Conservation (phyloP, 2,888 invertebrate species). For the Limnephilus marmoratus region DNA sequence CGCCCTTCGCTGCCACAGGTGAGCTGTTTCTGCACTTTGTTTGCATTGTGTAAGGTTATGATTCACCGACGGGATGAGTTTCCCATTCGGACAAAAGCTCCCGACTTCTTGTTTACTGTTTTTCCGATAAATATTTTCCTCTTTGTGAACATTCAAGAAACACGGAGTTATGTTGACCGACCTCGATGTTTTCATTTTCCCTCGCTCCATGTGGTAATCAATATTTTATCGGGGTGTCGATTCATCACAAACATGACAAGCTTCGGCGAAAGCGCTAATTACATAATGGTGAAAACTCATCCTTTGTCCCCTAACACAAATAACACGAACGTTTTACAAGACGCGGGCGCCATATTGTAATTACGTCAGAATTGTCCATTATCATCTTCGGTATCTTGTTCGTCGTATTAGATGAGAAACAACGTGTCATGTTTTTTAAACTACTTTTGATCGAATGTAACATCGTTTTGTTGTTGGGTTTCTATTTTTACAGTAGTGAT, state of each 20-base stretch:
- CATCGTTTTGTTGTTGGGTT: conserved; percentile 33
- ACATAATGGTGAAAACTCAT: conserved; percentile 41
- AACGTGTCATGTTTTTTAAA: conserved; percentile 59
- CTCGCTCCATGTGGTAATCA: too few relatives aligned
- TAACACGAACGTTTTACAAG: conserved; percentile 68
- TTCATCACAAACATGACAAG: not conserved
- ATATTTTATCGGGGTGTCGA: not conserved
- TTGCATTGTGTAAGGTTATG: conserved; percentile 37
- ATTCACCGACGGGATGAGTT: not conserved
- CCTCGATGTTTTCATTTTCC: conserved; percentile 56
- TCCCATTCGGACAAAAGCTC: not conserved
- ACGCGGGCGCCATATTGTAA: conserved; percentile 78
- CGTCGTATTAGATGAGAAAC: conserved; percentile 34
- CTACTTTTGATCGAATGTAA: conserved; percentile 51
- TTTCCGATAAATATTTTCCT: conserved; percentile 23
- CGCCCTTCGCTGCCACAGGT: conserved; percentile 52
- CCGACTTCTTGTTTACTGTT: not conserved
- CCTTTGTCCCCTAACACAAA: conserved; percentile 54
- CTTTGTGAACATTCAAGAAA: conserved; percentile 28
- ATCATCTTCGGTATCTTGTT: conserved; percentile 51
- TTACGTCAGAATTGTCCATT: conserved; percentile 72
- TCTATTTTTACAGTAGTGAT: conserved; percentile 55
- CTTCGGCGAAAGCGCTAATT: conserved; percentile 28
- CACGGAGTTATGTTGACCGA: conserved; percentile 27
- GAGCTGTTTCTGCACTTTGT: conserved; percentile 47